Conservation (phyloP, 1,140 invertebrate species). For the Caenorhabditis briggsae region DNA sequence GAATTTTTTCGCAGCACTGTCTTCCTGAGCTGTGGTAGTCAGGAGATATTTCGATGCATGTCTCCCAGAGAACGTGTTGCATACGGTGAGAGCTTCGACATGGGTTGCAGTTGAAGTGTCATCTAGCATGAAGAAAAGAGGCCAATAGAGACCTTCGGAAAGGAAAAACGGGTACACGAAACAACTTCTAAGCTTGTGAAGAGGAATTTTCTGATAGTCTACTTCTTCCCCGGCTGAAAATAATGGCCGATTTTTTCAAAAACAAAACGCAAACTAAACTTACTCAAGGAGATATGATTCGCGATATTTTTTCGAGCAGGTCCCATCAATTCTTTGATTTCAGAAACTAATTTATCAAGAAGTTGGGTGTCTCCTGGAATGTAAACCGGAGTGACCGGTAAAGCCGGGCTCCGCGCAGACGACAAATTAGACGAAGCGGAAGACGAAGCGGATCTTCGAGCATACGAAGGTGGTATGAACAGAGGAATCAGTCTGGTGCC, state of each 20-base stretch:
- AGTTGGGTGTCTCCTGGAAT: no score
- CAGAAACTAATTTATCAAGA: not conserved
- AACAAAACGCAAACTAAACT: not conserved
- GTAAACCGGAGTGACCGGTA: no score
- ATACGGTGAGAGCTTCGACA: not conserved
- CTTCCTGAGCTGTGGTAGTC: not conserved
- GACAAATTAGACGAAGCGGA: no score
- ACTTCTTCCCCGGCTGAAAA: not conserved
- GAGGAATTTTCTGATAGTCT: not conserved
- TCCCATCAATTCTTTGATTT: not conserved
- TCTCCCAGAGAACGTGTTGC: constrained; percentile 13
- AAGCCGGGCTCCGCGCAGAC: no score
- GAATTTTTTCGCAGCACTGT: not conserved
- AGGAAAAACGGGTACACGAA: not conserved
- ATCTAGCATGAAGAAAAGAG: not conserved
- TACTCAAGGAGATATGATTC: not conserved
- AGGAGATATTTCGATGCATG: not conserved
- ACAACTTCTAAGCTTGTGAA: not conserved
- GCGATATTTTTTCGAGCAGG: not conserved
- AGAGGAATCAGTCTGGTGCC: no score
- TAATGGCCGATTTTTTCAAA: not conserved
- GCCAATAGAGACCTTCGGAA: constrained; percentile 7
- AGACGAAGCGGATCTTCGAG: no score
- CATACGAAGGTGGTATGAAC: no score
- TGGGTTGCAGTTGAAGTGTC: not conserved